A percentile compares a stretch with the other conserved stretches of the same genome.
These are phyloP conservation scores for Oegoconia quadripuncta DNA, from an alignment of 2,888 invertebrate genomes.

Conservation along the genomic window DNA sequence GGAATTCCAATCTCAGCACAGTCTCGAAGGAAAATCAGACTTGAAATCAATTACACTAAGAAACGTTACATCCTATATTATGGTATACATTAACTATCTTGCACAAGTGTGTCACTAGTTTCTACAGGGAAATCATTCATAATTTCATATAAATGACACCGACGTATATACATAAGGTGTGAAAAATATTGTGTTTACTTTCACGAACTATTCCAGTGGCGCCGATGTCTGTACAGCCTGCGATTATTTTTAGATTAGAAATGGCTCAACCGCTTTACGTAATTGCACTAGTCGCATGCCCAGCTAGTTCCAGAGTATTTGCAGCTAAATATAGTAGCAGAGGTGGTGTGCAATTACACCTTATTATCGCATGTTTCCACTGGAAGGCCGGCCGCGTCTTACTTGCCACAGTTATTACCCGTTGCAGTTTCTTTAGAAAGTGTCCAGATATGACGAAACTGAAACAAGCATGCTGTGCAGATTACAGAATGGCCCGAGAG, in stretches of 20 bases:
- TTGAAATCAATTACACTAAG: too few species aligned
- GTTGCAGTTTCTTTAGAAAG: conserved; percentile 75
- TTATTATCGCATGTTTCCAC: conserved; percentile 77
- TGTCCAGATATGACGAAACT: conserved; percentile 72
- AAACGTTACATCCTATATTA: too few species aligned
- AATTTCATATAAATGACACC: too few species aligned
- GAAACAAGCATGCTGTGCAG: conserved; percentile 55
- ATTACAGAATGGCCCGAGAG: conserved; percentile 57
- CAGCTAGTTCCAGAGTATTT: conserved; percentile 71
- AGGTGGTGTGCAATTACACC: conserved; percentile 73
- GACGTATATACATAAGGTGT: conserved; percentile 30
- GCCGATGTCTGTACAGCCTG: conserved; percentile 72
- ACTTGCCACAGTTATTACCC: conserved; percentile 53
- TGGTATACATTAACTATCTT: too few species aligned
- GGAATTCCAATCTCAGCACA: too few species aligned
- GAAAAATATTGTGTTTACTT: conserved; percentile 70
- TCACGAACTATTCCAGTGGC: conserved; percentile 73
- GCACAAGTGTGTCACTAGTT: too few species aligned
- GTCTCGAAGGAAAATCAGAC: too few species aligned
- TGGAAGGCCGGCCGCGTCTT: conserved; percentile 62
- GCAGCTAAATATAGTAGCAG: conserved; percentile 76
- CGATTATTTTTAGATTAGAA: conserved; percentile 80
- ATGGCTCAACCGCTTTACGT: conserved; percentile 79
- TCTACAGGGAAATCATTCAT: too few species aligned
- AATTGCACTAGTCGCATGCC: conserved; percentile 75